Evolutionary conservation across 2,888 invertebrate species (phyloP), one percentile per base, ranked within the genome.

Genomic region (Dione juno): DNA sequence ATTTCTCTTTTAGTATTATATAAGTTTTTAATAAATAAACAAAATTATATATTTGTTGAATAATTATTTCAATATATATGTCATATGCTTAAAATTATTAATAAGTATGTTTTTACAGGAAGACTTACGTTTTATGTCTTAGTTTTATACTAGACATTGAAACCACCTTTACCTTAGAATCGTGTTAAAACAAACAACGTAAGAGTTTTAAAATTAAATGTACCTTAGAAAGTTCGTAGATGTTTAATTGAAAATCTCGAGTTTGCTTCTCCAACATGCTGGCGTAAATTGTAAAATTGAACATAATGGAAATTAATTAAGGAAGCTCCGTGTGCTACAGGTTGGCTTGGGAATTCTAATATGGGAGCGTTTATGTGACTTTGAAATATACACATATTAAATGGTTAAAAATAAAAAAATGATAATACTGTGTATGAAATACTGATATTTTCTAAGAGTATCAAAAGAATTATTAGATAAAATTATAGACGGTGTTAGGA

Each of bases 221-320:
- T 66, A 1, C 45, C 41, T 65, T n/a, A n/a, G 16, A 52, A 53
- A 67, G 52, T 45, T 35, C 45, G 41, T 43, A 53, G 43, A 7
- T 63, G 66, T 48, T 70, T 70, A 70, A 70, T 70, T 70, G 57
- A 57, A 70, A 66, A 67, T 68, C 68, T 70, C 40, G 40, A 28
- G 66, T 66, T 64, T 69, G 66, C n/a, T n/a, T n/a, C n/a, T n/a
- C n/a, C n/a, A 70, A 70, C 70, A 59, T 53, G 70, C 66, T 66
- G 43, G 59, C 59, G 70, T 53, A 70, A 70, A 66, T 61, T 73
- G 70, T 68, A 66, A 73, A 72, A 73, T 64, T 68, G 63, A 61
- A 52, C 67, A 50, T 61, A 66, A 70, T 66, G 58, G 68, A 70
- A 73, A 73, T 68, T 73, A 70, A 70, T 73, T 73, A 73, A 70